phyloP scores from a whole-genome alignment of 2,797 vertebrate species.

The Eospalax fontanierii region DNA sequence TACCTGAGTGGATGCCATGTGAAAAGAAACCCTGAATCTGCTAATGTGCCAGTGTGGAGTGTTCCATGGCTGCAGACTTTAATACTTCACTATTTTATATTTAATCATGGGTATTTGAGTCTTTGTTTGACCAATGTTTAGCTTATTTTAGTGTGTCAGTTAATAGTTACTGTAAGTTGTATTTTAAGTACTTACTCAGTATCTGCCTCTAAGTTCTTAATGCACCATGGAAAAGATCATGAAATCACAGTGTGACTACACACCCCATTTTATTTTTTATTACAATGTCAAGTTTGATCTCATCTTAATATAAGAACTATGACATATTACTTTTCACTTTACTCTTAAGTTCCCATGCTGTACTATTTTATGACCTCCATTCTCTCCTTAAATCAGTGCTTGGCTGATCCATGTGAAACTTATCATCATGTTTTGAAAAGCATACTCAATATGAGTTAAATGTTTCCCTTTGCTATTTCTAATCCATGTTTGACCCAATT shows the following conservation, averaged over 20 bases:
- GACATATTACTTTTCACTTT: neutral
- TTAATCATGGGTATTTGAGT: neutral
- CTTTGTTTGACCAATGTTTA: neutral
- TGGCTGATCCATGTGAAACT: neutral
- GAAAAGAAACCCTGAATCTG: neutral
- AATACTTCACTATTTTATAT: neutral
- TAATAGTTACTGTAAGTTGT: neutral
- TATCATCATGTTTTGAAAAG: neutral
- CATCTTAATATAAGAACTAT: neutral
- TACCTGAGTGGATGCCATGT: neutral
- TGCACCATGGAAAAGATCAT: neutral
- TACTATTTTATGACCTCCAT: neutral
- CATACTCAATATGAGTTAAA: neutral
- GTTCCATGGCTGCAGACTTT: too few relatives aligned
- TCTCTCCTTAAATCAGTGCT: neutral
- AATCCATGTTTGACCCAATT: neutral
- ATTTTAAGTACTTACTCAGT: neutral
- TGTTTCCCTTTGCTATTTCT: neutral
- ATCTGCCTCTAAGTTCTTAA: neutral
- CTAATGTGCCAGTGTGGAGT: too few relatives aligned
- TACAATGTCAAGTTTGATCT: slow-evolving; percentile 1
- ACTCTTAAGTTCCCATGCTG: neutral
- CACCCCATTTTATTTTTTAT: neutral
- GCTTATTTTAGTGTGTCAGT: neutral
- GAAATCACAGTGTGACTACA: neutral